These are phyloP conservation scores for Caenorhabditis doughertyi DNA, from an alignment of 2,888 invertebrate genomes.

Conservation along the genomic window DNA sequence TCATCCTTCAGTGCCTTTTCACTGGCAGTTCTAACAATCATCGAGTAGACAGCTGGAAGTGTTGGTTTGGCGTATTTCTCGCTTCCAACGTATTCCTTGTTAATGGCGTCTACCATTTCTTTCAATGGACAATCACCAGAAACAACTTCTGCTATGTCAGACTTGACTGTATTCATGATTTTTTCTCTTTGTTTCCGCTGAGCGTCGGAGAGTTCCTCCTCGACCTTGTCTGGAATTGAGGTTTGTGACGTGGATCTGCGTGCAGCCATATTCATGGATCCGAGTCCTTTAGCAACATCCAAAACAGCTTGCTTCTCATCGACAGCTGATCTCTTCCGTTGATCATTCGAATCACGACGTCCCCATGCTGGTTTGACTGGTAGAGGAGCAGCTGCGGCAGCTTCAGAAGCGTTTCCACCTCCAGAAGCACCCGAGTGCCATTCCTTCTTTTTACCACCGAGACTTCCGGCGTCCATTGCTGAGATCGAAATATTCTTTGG, in stretches of 20 bases:
- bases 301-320: constrained; percentile 55
- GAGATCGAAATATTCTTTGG: constrained; percentile 55
- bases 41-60: constrained; percentile 53
- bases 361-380: constrained; percentile 15
- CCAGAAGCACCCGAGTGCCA: constrained; percentile 66
- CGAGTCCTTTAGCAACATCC: constrained; percentile 51
- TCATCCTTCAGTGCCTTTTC: constrained; percentile 34
- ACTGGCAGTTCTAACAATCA: constrained; percentile 32
- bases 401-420: constrained; percentile 50
- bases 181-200: constrained; percentile 8
- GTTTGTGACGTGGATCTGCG: constrained; percentile 57
- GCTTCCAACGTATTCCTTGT: constrained; percentile 15
- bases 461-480: constrained; percentile 10
- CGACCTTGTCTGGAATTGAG: constrained; percentile 50
- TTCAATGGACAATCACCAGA: constrained; percentile 32
- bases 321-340: constrained; percentile 59
- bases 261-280: constrained; percentile 1
- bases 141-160: constrained; percentile 53
- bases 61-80: constrained; percentile 60
- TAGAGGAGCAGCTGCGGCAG: constrained; percentile 2
- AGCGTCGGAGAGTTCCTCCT: constrained; percentile 49
- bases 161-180: constrained; percentile 40
- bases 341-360: constrained; percentile 60
- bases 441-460: constrained; percentile 36
- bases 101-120: constrained; percentile 50